Percentiles rank a stretch among this genome's conserved stretches.
Conservation (phyloP, 2,797 vertebrate genomes). For the Avahi laniger region DNA sequence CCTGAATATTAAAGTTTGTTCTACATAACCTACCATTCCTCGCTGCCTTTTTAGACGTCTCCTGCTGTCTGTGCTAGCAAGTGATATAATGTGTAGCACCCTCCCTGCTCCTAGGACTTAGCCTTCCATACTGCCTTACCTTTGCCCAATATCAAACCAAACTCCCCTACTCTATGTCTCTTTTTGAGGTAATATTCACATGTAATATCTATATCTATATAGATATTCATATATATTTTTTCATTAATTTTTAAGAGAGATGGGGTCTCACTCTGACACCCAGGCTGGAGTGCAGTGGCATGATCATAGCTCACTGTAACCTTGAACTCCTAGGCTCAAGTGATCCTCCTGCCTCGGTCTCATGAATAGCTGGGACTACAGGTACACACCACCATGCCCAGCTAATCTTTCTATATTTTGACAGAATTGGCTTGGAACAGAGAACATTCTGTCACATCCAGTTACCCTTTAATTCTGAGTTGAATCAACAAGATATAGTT, state of each 20-base stretch:
- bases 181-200: neutral
- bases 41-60: neutral
- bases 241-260: neutral
- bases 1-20: neutral
- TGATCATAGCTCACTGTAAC: neutral
- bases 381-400: neutral
- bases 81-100: neutral
- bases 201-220: neutral
- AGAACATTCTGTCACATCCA: neutral
- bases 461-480: neutral
- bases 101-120: neutral
- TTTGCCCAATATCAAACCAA: neutral
- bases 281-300: neutral
- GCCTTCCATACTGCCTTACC: neutral
- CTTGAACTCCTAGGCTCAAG: neutral
- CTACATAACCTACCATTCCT: neutral
- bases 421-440: neutral
- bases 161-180: neutral
- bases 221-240: neutral
- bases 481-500: neutral
- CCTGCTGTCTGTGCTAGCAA: neutral
- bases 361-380: neutral
- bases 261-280: neutral
- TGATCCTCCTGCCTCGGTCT: neutral
- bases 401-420: neutral